Evolutionary conservation across 2,888 invertebrate genomes (phyloP), one percentile per base, ranked within the genome.

Genomic region (Sicus ferrugineus): DNA sequence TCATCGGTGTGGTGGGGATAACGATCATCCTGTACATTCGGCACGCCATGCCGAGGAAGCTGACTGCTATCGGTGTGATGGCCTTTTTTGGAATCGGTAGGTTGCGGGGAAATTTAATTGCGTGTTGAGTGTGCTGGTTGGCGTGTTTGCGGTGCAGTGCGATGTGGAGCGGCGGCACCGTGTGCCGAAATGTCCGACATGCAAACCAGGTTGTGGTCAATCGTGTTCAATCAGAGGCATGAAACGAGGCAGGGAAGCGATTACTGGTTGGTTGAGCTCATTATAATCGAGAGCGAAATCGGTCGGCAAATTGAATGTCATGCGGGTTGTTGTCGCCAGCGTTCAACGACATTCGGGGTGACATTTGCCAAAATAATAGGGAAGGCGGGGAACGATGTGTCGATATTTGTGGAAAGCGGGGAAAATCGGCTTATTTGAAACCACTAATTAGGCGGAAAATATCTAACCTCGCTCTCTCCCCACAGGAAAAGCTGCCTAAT

Each of bases 1-100:
- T 93, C 0, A 86, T 93, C 75, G 92, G 92, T 74, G 85, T 94
- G 63, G 90, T 92, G 85, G 94, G 93, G 92, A 89, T 93, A 73
- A 93, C 93, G 65, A 90, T 93, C 28, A 89, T 94, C 74, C 86
- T 93, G 31, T 94, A 94, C 84, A 89, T 93, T 87, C 87, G 93
- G n/a, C 93, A 93, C 80, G 88, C 93, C 28, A 90, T 93, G 77
- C 93, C 93, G 2, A 87, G 92, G 68, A 91, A 92, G 80, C 89
- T 91, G 77, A 93, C 92, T 0, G 90, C 93, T 65, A 82, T 93
- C 74, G 92, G 92, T 1, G 91, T 93, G 54, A 88, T 93, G 78
- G 91, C 92, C 70, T 93, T 93, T 85, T 93, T 94, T 83, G 92
- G 93, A 79, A 86, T 91, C 75, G 91, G 91, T 89, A 84, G 77